phyloP scores from a whole-genome alignment of 2,888 invertebrate species.

The Nyleta sp. region DNA sequence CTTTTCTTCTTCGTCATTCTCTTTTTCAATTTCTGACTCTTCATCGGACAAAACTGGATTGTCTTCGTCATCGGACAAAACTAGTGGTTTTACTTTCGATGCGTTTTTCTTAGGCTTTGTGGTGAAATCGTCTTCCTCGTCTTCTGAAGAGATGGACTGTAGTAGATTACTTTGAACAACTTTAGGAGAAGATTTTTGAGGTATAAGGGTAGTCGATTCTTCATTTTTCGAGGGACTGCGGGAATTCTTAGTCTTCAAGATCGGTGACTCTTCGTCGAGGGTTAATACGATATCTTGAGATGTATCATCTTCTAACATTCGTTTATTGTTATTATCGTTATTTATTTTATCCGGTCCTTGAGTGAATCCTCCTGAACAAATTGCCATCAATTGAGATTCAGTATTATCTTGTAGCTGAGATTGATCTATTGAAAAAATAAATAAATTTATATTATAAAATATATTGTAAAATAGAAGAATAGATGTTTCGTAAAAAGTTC shows the following conservation, averaged over 20 bases:
- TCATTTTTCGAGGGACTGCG: neutral
- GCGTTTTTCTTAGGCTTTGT: conserved; percentile 26
- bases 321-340: neutral
- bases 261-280: conserved; percentile 74
- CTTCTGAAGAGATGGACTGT: conserved; percentile 79
- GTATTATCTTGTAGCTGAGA: conserved; percentile 51
- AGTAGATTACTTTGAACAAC: too few species aligned
- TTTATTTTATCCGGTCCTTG: conserved; percentile 68
- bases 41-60: conserved; percentile 61
- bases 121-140: conserved; percentile 76
- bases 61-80: conserved; percentile 78
- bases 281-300: conserved; percentile 71
- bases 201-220: neutral
- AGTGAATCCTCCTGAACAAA: conserved; percentile 85
- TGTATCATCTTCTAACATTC: conserved; percentile 80
- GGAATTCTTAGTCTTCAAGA: conserved; percentile 71
- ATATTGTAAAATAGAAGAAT: too few species aligned
- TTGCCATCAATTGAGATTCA: conserved; percentile 77
- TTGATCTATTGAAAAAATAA: too few species aligned
- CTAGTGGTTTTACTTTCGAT: conserved; percentile 68
- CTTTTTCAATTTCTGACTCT: conserved; percentile 74
- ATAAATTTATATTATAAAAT: too few species aligned
- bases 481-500: too few species aligned
- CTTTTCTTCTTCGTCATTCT: conserved; percentile 79
- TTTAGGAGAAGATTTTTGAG: too few species aligned